These are phyloP conservation scores for Alca torda DNA, from an alignment of 2,797 vertebrate genomes.

Conservation along the genomic window DNA sequence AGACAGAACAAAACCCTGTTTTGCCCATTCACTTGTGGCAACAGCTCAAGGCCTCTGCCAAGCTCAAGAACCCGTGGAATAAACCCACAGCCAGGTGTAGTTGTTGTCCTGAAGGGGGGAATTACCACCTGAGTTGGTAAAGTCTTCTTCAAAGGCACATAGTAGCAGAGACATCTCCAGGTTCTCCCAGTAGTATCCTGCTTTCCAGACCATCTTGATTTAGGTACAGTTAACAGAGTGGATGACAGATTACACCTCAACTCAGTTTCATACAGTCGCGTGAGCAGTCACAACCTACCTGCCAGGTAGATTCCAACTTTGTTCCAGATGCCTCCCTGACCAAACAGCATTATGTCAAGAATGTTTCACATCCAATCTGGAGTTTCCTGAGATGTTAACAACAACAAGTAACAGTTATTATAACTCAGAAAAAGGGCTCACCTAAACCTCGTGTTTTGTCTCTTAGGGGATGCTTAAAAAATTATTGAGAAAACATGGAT, in stretches of 20 bases:
- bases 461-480: background rate
- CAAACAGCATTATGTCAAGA: background rate
- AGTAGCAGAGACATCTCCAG: background rate
- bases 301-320: background rate
- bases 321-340: background rate
- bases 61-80: background rate
- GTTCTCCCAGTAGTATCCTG: background rate
- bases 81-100: background rate
- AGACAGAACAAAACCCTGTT: background rate
- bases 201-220: background rate
- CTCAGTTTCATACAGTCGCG: background rate
- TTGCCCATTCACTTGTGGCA: background rate
- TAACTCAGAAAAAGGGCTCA: background rate
- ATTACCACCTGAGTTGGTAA: background rate
- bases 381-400: background rate
- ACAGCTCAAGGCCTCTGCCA: background rate
- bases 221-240: background rate
- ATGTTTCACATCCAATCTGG: background rate
- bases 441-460: background rate
- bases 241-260: background rate
- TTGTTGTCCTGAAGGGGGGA: background rate
- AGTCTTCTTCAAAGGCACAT: background rate
- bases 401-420: background rate
- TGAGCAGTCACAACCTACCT: background rate
- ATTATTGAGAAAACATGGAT: background rate